A percentile compares a stretch with the other conserved stretches of the same genome.
phyloP scores from a whole-genome alignment of 2,888 invertebrate genomes.

The Eupithecia centaureata region DNA sequence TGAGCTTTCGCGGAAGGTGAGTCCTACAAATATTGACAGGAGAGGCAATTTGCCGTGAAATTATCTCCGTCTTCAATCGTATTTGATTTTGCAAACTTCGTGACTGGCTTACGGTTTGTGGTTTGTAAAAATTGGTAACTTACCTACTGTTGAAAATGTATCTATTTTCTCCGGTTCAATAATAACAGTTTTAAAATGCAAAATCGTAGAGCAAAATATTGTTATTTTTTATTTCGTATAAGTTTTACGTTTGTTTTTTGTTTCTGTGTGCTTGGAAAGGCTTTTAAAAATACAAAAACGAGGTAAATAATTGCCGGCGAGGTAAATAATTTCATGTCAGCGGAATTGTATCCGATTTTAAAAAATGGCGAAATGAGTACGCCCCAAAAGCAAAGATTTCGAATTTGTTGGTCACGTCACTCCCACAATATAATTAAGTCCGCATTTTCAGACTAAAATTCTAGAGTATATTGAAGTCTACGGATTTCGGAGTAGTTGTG shows the following conservation, averaged over 20 bases:
- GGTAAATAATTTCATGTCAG: neutral
- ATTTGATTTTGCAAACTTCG: neutral
- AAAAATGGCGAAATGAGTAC: too few relatives aligned
- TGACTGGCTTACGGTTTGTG: too few relatives aligned
- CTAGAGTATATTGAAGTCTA: neutral
- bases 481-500: neutral
- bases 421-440: neutral
- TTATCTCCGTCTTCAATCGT: neutral
- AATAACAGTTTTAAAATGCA: neutral
- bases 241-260: neutral
- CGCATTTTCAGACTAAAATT: neutral
- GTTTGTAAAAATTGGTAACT: neutral
- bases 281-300: too few relatives aligned
- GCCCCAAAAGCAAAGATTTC: too few relatives aligned
- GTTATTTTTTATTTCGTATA: neutral
- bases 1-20: slow-evolving; percentile 92
- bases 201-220: neutral
- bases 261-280: too few relatives aligned
- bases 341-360: too few relatives aligned
- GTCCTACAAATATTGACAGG: slow-evolving; percentile 1
- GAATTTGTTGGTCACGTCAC: neutral
- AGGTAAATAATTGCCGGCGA: too few relatives aligned
- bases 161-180: neutral
- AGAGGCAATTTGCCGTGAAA: neutral
- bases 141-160: neutral